phyloP scores from a whole-genome alignment of 2,888 invertebrate species.

The Callimorpha dominula region DNA sequence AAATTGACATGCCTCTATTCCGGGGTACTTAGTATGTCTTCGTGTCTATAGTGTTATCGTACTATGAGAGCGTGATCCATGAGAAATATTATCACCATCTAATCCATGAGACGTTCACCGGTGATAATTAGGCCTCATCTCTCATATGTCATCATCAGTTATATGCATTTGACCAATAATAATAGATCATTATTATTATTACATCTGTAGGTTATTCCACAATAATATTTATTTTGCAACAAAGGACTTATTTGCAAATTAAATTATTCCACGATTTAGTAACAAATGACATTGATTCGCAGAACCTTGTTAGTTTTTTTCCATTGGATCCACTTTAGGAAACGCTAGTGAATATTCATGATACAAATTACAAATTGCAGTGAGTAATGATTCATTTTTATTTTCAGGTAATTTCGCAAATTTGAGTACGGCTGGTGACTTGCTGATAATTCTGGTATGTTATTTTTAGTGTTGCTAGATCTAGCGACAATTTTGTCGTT shows the following conservation, averaged over 20 bases:
- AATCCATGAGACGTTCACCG: no score
- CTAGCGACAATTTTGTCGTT: background rate
- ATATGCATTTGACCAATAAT: no score
- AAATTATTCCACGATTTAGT: background rate
- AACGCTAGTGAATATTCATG: background rate
- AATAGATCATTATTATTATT: no score
- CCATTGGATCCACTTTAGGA: background rate
- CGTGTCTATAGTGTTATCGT: no score
- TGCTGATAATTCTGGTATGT: conserved; percentile 1
- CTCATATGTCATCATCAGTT: no score
- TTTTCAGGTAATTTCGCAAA: conserved; percentile 6
- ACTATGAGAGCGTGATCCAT: no score
- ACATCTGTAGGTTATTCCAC: background rate
- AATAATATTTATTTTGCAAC: background rate
- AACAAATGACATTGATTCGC: background rate
- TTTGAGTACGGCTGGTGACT: background rate
- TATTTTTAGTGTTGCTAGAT: background rate
- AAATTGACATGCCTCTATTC: no score
- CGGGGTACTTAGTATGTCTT: no score
- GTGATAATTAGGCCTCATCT: no score
- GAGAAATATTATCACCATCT: no score
- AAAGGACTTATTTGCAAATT: no score
- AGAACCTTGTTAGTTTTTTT: background rate
- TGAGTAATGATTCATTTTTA: background rate
- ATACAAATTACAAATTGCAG: background rate